Conservation (phyloP, 2,113 vertebrate species). For the Carettochelys insculpta region DNA sequence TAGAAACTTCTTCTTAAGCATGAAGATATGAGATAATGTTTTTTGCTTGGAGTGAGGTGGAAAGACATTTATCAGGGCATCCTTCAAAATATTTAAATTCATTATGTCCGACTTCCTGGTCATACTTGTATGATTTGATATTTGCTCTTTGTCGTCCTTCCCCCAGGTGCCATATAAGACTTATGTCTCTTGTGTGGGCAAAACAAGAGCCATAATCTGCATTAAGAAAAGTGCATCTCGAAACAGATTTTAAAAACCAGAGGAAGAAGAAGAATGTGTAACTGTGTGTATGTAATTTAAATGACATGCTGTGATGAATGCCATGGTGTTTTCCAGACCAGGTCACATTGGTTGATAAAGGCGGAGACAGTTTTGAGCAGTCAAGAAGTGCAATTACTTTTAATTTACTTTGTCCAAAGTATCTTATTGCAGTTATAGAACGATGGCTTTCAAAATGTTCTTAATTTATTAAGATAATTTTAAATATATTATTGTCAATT, state of each 20-base stretch:
- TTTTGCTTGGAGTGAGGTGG: conserved; percentile 62
- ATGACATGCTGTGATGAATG: neutral
- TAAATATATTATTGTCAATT: neutral
- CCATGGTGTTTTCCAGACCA: neutral
- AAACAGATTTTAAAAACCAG: neutral
- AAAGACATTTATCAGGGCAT: conserved; percentile 59
- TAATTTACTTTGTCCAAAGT: neutral
- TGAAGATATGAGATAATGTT: conserved; percentile 62
- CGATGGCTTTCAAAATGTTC: neutral
- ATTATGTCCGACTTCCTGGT: conserved; percentile 44
- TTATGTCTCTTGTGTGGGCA: neutral
- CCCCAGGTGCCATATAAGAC: conserved; percentile 16
- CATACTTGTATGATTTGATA: conserved; percentile 48
- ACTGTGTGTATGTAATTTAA: neutral
- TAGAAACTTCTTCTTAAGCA: conserved; percentile 61
- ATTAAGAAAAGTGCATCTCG: conserved; percentile 15
- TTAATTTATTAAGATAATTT: neutral
- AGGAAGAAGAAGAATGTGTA: neutral
- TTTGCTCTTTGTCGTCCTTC: conserved; percentile 18
- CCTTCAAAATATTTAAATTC: conserved; percentile 58
- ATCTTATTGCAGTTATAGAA: neutral
- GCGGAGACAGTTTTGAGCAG: neutral
- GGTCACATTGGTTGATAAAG: neutral
- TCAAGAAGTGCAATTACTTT: neutral
- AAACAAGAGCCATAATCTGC: neutral